Evolutionary conservation across 1,140 invertebrate species (phyloP), one percentile per base, ranked within the genome.

Genomic region (Ceratosolen solmsi): DNA sequence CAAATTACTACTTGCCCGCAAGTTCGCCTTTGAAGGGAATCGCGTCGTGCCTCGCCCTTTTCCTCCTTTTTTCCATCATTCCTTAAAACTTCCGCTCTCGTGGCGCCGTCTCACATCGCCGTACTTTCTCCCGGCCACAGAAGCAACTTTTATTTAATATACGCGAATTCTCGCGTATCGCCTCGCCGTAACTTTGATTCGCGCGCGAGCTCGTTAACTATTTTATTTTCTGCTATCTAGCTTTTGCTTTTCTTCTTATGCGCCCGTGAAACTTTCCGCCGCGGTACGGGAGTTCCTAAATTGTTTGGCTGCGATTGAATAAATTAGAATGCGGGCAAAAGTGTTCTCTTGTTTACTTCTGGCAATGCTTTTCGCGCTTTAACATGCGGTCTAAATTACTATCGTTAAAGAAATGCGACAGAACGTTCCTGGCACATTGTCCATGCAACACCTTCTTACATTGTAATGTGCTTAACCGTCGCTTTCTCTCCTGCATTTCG

Each of bases 401-500:
- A 30, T 74, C 60, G 79, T 81, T 75, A 41, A 81, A 81, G 58
- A 75, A 75, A 75, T 30, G 72, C 79, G 79, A 81, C 72, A 49
- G 75, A 81, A 54, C 79, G 75, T 81, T 81, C 70, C 27, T 17
- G 15, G 25, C 54, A 71, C 22, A 38, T 58, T 73, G 38, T 30
- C 75, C 2, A 30, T 22, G 25, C 36, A 27, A 73, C 54, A 63
- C 38, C 78, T 73, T 58, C 27, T 27, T 20, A 25, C 78, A 33
- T 56, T 71, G 54, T 72, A 72, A 79, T 51, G 46, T 17, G 76
- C n/a, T 38, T 27, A n/a, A 51, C 20, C 2, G n/a, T 30, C 17
- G 46, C 22, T 49, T 15, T 51, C 75, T 65, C 38, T 74, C 60
- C 25, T n/a, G 30, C 30, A 54, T 78, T 78, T 78, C 46, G 7